Conservation (phyloP, 2,888 invertebrate genomes). For the Leucania comma region DNA sequence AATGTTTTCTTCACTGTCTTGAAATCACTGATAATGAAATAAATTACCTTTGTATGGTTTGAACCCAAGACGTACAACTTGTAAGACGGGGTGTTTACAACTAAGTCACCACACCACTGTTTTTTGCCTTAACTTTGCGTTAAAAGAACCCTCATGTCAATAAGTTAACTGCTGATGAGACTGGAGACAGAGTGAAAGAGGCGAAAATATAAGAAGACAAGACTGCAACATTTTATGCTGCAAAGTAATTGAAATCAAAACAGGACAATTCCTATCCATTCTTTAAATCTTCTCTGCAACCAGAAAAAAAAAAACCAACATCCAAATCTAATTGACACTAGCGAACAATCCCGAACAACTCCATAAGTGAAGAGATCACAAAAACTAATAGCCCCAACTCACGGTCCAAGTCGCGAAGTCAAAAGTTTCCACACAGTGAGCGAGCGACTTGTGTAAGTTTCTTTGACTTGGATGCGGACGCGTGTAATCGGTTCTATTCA, state of each 20-base stretch:
- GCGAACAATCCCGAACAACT: conserved; percentile 42
- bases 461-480: conserved; percentile 57
- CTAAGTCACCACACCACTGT: too few relatives aligned
- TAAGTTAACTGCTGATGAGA: too few relatives aligned
- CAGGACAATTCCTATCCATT: not conserved
- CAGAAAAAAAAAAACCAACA: conserved; percentile 18
- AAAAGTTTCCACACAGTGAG: conserved; percentile 58
- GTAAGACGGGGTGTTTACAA: too few relatives aligned
- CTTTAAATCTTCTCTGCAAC: not conserved
- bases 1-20: too few relatives aligned
- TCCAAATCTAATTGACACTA: conserved; percentile 30
- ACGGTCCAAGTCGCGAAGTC: conserved; percentile 53
- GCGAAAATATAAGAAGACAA: too few relatives aligned
- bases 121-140: not conserved
- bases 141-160: not conserved
- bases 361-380: conserved; percentile 58
- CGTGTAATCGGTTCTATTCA: conserved; percentile 63
- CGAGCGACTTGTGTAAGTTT: conserved; percentile 62
- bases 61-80: too few relatives aligned
- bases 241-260: not conserved
- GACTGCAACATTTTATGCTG: too few relatives aligned
- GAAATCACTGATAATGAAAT: too few relatives aligned
- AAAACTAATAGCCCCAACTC: conserved; percentile 58
- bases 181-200: too few relatives aligned
- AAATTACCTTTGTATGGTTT: too few relatives aligned